Evolutionary conservation across 30 jellyfish, hydroid and myxozoan species (phyloP), one percentile per base, ranked within the genome.

Genomic region (Pseudorhiza aurosa): DNA sequence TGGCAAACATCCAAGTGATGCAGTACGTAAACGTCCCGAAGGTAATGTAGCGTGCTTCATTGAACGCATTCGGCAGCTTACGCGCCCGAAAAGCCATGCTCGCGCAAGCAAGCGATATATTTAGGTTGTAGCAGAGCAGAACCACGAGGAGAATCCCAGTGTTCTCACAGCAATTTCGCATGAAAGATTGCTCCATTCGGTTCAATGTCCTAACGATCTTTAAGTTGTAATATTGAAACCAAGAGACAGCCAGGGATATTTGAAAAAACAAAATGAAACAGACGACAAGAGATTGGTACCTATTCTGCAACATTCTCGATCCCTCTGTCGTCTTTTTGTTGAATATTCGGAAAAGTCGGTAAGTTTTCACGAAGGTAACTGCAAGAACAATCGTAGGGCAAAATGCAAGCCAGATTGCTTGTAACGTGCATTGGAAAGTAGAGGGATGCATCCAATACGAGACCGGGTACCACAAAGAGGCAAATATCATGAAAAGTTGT

Each of bases 31-130:
- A 81, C 85, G 83, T 89, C 27, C 90, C 89, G 46, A 81, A 89
- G 43, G 81, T 68, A 12, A 89, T 89, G 80, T 26, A 84, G 4
- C 91, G 95, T 18, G 97, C 93, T 27, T 89, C 97, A 75, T 82
- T 89, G 27, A 82, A 89, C 2, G 85, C 88, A 40, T 82, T 89
- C 8, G 97, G 97, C 21, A 89, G 57, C 51, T 89, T 89, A 10
- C 97, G 88, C 25, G 97, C 96, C 31, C 90, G 77, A 62, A 89
- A 89, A 14, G 97, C 97, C 93, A 82, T 82, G 44, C 30, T 82
- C 42, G 84, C 88, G 57, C 87, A 30, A 18, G 60, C 81, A 17
- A 89, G 65, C 25, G 81, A 68, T 57, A 89, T 71, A 28, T 75
- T 30, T 42, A 81, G 28, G 26, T 57, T 68, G 56, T 82, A 89